Percentiles rank a stretch among this genome's conserved stretches.
phyloP scores from a whole-genome alignment of 2,797 vertebrate species.

The Pangasius sanitwongsei region DNA sequence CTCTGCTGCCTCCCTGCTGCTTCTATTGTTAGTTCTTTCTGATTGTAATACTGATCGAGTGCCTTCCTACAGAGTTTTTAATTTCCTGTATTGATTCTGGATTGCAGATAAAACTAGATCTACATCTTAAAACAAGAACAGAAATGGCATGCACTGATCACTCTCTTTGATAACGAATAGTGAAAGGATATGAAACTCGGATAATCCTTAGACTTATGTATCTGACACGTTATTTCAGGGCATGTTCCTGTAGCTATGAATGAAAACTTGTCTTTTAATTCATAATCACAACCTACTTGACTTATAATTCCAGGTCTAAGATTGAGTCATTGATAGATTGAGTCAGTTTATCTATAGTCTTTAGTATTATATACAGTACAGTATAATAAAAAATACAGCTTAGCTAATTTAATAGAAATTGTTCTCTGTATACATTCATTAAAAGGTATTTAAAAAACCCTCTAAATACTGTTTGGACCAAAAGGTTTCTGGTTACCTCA shows the following conservation, averaged over 20 bases:
- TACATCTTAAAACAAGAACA: constrained; percentile 48
- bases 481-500: not conserved
- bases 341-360: not conserved
- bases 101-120: constrained; percentile 49
- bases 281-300: constrained; percentile 59
- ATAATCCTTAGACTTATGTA: constrained; percentile 58
- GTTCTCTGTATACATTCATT: not conserved
- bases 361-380: not conserved
- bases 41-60: constrained; percentile 36
- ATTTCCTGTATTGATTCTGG: constrained; percentile 55
- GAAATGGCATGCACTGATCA: constrained; percentile 48
- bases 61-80: constrained; percentile 42
- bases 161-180: constrained; percentile 48
- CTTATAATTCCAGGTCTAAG: constrained; percentile 64
- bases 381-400: not conserved
- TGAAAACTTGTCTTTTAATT: constrained; percentile 67
- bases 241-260: constrained; percentile 61
- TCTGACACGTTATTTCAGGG: constrained; percentile 66
- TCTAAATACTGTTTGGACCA: not conserved
- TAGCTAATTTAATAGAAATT: not conserved
- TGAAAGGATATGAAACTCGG: constrained; percentile 44
- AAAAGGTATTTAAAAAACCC: not conserved
- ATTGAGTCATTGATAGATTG: constrained; percentile 64
- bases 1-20: constrained; percentile 50
- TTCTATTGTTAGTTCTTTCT: constrained; percentile 42